Evolutionary conservation across 2,888 invertebrate genomes (phyloP), one percentile per base, ranked within the genome.

Genomic region (Pristionchus exspectatus): DNA sequence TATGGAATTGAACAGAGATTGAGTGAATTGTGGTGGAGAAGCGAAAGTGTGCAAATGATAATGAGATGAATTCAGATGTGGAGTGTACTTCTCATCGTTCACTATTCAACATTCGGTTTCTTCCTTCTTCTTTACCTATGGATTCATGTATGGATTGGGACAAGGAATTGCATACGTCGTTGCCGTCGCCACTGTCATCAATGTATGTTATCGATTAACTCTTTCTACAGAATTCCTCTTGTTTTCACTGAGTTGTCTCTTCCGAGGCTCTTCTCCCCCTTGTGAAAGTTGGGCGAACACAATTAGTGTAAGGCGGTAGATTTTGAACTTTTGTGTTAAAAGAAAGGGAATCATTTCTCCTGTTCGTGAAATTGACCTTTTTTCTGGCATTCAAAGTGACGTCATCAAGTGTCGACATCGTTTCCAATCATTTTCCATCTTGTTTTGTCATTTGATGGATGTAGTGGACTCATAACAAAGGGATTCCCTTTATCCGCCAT

Each of bases 121-220:
- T 21, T 85, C 91, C 16, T 94, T 94, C 90, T 91, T 94, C 77
- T 74, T 95, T 66, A 93, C 93, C 18, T 94, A 94, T 90, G 94
- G 94, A 24, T 91, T 95, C 33, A 90, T 94, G 90, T 95, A 94
- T 90, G 95, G 95, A 27, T 90, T 95, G 18, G 95, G 95, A 81
- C 93, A 94, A 74, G 95, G 94, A 38, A 94, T 95, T 50, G 95
- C 94, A n/a, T 95, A 95, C 88, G 95, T 95, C 14, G 92, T 94
- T 18, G 94, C 95, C 7, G 95, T 95, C 0, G 90, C 94, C 10
- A 92, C 92, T 30, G 95, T 94, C 59, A 95, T 95, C 44, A 95
- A 95, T 90, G 93, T 93, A 33, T 83, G 91, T 90, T 44, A 27
- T 38, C n/a, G 56, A 63, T 44, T 38, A 3, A 24, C 4, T 72